Percentiles rank a stretch among this genome's conserved stretches.
phyloP scores from a whole-genome alignment of 2,797 vertebrate genomes.

The Furcifer pardalis region DNA sequence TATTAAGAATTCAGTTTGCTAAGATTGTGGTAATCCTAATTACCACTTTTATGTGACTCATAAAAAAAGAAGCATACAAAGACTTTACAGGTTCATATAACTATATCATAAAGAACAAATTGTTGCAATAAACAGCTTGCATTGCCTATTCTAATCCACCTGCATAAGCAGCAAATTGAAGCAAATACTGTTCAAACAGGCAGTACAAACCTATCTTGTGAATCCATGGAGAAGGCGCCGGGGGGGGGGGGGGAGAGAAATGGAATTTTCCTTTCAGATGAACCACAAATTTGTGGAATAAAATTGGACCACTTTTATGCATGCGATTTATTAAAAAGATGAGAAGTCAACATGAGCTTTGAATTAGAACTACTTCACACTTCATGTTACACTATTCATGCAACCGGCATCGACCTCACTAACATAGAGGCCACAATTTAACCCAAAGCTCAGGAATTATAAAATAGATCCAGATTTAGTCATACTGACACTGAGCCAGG shows the following conservation, averaged over 20 bases:
- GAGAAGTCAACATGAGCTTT: neutral
- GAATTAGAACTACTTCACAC: neutral
- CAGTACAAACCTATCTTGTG: constrained; percentile 27
- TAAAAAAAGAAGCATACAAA: constrained; percentile 60
- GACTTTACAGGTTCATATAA: constrained; percentile 67
- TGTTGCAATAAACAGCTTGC: constrained; percentile 30
- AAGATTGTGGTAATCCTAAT: constrained; percentile 54
- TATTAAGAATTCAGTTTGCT: constrained; percentile 70
- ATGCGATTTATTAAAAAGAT: neutral
- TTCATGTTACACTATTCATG: neutral
- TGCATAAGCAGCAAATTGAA: neutral
- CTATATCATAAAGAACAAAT: constrained; percentile 42
- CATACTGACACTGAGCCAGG: neutral
- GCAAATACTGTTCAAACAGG: constrained; percentile 20
- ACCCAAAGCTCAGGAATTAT: neutral
- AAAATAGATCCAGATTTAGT: neutral
- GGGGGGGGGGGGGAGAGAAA: accelerated
- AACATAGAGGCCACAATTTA: neutral
- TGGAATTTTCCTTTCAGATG: neutral
- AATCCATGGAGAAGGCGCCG: neutral
- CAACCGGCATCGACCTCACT: neutral
- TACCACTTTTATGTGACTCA: constrained; percentile 57
- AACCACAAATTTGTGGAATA: neutral
- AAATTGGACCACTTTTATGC: neutral
- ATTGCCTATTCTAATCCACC: constrained; percentile 50